These are phyloP conservation scores for Carterocephalus palaemon DNA, from an alignment of 2,888 invertebrate species.

Conservation along the genomic window DNA sequence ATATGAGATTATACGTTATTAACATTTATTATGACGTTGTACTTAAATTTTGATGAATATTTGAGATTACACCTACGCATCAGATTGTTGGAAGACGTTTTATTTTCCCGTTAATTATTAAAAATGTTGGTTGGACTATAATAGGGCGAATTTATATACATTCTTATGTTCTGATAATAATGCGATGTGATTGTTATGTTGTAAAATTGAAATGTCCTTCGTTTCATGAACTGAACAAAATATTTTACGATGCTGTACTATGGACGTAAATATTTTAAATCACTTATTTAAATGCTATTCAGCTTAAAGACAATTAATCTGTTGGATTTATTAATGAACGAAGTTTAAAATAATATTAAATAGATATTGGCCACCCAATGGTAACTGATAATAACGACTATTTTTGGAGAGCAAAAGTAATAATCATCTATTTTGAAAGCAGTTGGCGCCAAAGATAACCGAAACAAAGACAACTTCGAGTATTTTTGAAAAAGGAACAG, in stretches of 20 bases:
- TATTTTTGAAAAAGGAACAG: constrained; percentile 3
- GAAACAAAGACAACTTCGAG: constrained; percentile 14
- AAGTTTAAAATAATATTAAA: no score
- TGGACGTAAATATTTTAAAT: no score
- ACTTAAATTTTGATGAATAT: constrained; percentile 24
- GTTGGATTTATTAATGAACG: no score
- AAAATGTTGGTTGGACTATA: constrained; percentile 11
- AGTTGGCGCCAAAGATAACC: constrained; percentile 12
- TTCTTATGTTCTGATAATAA: constrained; percentile 6
- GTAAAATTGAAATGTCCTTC: constrained; percentile 13
- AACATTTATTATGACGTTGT: constrained; percentile 20
- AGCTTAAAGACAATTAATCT: no score
- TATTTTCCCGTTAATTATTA: constrained; percentile 16
- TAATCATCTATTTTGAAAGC: constrained; percentile 10
- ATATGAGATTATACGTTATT: constrained; percentile 21
- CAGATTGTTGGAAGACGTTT: constrained; percentile 20
- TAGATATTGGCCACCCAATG: no score
- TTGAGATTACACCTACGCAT: constrained; percentile 23
- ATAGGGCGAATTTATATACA: constrained; percentile 14
- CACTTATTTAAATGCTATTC: no score
- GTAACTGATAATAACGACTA: no score
- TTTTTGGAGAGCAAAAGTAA: background rate
- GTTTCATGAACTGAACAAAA: no score
- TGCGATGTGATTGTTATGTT: constrained; percentile 4
- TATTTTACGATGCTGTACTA: no score